Evolutionary conservation across 2,797 vertebrate species (phyloP).

Genomic region (Pipistrellus nathusii): DNA sequence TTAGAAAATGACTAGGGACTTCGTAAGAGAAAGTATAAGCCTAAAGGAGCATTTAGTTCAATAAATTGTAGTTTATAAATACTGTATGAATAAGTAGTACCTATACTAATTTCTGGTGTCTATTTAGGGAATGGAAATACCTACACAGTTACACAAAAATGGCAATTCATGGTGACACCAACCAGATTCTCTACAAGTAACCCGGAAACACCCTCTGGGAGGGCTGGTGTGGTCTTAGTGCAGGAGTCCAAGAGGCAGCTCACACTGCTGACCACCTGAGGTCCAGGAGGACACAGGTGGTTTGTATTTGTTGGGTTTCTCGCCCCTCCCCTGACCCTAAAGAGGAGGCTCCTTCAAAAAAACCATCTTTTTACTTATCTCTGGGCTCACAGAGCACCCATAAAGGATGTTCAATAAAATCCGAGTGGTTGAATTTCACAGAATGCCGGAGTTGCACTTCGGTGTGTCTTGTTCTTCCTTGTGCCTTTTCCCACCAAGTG

Average conservation of each 20-base stretch:
- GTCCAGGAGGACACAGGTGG: background rate
- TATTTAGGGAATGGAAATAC: conserved; percentile 16
- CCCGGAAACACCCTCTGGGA: background rate
- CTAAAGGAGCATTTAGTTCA: conserved; percentile 8
- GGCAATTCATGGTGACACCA: background rate
- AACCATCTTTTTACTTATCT: background rate
- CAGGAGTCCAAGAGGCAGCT: background rate
- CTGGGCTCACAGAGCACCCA: background rate
- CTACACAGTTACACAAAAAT: background rate
- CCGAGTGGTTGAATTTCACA: background rate
- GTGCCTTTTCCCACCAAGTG: background rate
- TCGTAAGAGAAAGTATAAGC: conserved; percentile 12
- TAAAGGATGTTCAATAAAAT: background rate
- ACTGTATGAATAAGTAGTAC: background rate
- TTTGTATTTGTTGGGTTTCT: background rate
- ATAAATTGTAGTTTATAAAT: conserved; percentile 3
- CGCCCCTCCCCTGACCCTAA: background rate
- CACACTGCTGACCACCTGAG: background rate
- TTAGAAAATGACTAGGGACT: conserved; percentile 39
- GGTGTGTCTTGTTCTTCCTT: background rate
- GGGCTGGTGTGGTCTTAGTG: background rate
- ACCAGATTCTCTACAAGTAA: background rate
- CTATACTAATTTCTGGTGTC: background rate
- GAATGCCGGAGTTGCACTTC: background rate
- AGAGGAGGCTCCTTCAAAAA: background rate